These are phyloP conservation scores for Macrobrachium rosenbergii DNA, from an alignment of 1,140 invertebrate species.

Conservation along the genomic window DNA sequence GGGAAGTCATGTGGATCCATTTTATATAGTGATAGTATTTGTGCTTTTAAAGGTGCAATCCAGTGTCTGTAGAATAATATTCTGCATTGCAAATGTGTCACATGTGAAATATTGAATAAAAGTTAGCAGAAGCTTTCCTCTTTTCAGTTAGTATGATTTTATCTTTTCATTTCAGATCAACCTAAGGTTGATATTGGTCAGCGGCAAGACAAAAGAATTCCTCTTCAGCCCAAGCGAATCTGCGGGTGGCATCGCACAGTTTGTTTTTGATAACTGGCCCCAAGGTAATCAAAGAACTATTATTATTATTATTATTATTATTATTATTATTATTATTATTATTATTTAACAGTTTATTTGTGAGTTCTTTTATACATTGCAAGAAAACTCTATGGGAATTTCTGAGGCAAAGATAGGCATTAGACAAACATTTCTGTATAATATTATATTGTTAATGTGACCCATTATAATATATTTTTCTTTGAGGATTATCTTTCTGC, in stretches of 20 bases:
- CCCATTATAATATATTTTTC: too few species aligned
- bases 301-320: conserved; percentile 42
- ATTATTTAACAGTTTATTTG: not conserved
- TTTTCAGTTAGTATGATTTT: not conserved
- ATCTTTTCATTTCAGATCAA: conserved; percentile 80
- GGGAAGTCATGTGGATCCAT: too few species aligned
- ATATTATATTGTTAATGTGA: too few species aligned
- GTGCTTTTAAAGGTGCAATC: not conserved
- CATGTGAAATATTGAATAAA: too few species aligned
- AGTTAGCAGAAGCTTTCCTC: too few species aligned
- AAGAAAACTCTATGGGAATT: too few species aligned
- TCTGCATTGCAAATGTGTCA: too few species aligned
- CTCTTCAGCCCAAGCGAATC: conserved; percentile 96
- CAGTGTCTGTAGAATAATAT: not conserved
- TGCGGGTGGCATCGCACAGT: conserved; percentile 97
- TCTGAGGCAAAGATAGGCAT: too few species aligned
- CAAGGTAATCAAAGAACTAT: conserved; percentile 77
- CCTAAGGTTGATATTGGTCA: conserved; percentile 95
- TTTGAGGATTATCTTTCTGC: too few species aligned
- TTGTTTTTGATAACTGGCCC: conserved; percentile 99
- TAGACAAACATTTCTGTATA: too few species aligned
- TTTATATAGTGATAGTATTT: too few species aligned
- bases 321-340: conserved; percentile 50
- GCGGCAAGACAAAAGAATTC: conserved; percentile 99
- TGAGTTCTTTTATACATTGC: not conserved